Base-by-base conservation (phyloP, 2,113 vertebrate genomes). In the Neotragus moschatus region DNA sequence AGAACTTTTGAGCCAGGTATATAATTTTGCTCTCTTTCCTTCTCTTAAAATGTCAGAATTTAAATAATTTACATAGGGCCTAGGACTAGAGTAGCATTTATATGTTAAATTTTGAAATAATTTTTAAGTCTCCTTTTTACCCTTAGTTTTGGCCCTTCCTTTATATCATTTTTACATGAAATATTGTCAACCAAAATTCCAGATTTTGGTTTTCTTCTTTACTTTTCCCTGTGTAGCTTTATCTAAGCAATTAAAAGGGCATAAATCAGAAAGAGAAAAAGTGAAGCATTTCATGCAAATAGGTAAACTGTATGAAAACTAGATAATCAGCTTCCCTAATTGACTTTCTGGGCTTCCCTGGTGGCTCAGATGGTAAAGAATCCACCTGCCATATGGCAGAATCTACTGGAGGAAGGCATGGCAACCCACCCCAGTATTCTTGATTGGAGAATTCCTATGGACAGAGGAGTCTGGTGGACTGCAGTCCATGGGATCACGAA, bases 131-230 rank as follows among this genome's bases (percentile, higher is more conserved):
- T 51, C 43, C 36, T 77, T 92, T 98, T 86, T 88, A 30, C 63
- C 81, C 88, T 96, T 51, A 88, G 25, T 93, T 96, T 92, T 94
- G 19, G 21, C 45, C 30, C 39, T 97, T 94, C 77, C n/a, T 84
- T 70, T 89, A 28, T 47, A 92, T 56, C 13, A 13, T 84, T 94
- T 96, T 95, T 77, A 60, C 3, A 84, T 79, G 43, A 97, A 60
- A 36, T 88, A 33, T 39, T 92, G 11, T 36, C 28, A 94, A 88
- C 75, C 85, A 92, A 82, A 88, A 92, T 85, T 90, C 9, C 89
- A 92, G 33, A 84, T 80, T 98, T 94, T 79, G 39, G n/a, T 90
- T 95, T 90, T 80, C 47, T 70, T 90, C 11, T 94, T 86, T 88
- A 63, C 49, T 97, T 92, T 88, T 73, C 56, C n/a, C 45, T 61